These are phyloP conservation scores for Thereva unica DNA, from an alignment of 2,888 invertebrate species.

Conservation along the genomic window DNA sequence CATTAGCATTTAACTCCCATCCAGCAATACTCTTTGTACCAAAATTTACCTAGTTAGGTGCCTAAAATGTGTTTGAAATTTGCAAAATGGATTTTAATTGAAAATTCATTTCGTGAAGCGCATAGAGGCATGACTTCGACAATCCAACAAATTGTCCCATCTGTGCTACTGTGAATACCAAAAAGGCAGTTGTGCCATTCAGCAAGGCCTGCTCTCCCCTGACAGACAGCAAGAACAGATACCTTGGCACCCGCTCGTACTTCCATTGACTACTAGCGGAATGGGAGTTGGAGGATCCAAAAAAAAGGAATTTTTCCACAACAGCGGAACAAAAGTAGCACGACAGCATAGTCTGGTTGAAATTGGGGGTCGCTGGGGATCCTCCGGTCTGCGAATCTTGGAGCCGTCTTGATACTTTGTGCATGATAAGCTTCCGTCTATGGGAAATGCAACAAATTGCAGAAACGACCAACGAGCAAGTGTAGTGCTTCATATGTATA, in stretches of 20 bases:
- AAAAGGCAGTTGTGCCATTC: slow-evolving; percentile 5
- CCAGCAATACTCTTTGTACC: no score
- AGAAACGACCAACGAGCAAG: slow-evolving; percentile 12
- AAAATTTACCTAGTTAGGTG: no score
- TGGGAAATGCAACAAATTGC: slow-evolving; percentile 32
- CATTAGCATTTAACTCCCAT: no score
- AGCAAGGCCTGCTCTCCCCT: slow-evolving; percentile 6
- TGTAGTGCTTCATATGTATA: slow-evolving; percentile 19
- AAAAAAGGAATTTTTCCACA: slow-evolving; percentile 13
- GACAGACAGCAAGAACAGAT: neutral
- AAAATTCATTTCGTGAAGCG: slow-evolving; percentile 30
- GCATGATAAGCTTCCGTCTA: slow-evolving; percentile 27
- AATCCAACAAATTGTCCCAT: slow-evolving; percentile 24
- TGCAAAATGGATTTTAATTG: slow-evolving; percentile 32
- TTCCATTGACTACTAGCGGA: no score
- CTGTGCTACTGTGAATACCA: slow-evolving; percentile 23
- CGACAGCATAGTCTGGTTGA: slow-evolving; percentile 2
- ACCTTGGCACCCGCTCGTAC: no score
- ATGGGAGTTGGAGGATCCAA: no score
- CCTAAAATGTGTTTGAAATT: neutral
- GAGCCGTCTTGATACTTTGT: slow-evolving; percentile 14
- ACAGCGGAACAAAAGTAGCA: neutral
- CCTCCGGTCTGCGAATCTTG: neutral
- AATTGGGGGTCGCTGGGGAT: neutral
- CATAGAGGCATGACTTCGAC: slow-evolving; percentile 29